phyloP scores from a whole-genome alignment of 37 sponge, comb jelly and placozoan genomes.

The Axinella damicornis region DNA sequence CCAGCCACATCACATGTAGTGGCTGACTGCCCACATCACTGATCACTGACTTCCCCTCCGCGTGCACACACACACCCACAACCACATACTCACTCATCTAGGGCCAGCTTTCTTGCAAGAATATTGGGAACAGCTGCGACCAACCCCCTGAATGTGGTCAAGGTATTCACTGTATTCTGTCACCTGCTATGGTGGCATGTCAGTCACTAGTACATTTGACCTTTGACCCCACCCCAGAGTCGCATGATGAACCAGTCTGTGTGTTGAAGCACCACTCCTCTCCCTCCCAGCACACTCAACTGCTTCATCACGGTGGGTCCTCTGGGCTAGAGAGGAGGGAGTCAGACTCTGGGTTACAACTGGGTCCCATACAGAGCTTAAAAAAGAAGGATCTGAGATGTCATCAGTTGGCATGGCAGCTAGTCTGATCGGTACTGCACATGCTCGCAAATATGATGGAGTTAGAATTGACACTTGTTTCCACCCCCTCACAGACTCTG shows the following conservation, averaged over 20 bases:
- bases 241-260: slow-evolving; percentile 92
- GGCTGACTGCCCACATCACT: too few species aligned
- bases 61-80: too few species aligned
- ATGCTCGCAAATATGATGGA: too few species aligned
- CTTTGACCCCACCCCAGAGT: slow-evolving; percentile 36
- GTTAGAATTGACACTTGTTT: too few species aligned
- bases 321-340: too few species aligned
- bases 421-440: too few species aligned
- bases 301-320: slow-evolving; percentile 77
- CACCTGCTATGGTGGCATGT: background rate
- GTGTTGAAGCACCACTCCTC: slow-evolving; percentile 2
- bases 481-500: slow-evolving; percentile 62
- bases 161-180: slow-evolving; percentile 33
- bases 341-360: too few species aligned
- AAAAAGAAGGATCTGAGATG: too few species aligned
- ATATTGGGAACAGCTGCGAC: slow-evolving; percentile 72
- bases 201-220: background rate
- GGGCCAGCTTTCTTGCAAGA: slow-evolving; percentile 80
- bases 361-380: too few species aligned
- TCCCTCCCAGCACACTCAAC: slow-evolving; percentile 56
- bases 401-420: too few species aligned
- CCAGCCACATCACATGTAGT: too few species aligned
- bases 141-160: slow-evolving; percentile 91
- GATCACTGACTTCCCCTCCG: too few species aligned
- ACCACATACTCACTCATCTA: background rate